Base-by-base conservation (phyloP, 2,888 invertebrate genomes). In the Oscheius onirici region DNA sequence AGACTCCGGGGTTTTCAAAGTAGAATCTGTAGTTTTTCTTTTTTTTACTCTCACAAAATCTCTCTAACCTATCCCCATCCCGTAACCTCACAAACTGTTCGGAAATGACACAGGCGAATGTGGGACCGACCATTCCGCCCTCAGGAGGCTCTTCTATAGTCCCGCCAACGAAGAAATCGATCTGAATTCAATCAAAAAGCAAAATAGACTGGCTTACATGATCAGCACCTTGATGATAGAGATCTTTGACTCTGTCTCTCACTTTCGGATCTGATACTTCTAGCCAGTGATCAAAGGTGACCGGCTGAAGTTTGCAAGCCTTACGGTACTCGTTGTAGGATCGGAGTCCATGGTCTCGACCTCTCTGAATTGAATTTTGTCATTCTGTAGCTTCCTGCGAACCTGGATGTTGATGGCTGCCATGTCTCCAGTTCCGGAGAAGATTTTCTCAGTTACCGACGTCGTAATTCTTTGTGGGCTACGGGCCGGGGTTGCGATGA, bases 261-360 rank as follows among this genome's bases (percentile, higher is more conserved):
- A 84, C 86, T 13, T 72, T 78, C 8, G 58, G 58, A 65, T 87
- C 84, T 0, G 77, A 58, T 0, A 87, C 85, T 71, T 86, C 86
- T 15, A 75, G 73, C 82, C 82, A 82, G 76, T 80, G 63, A 20
- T 51, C 66, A 24, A 66, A 66, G 20, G 71, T 74, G 24, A 93
- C 93, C 28, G 90, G 91, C 0, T 91, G 90, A 90, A 99, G 91
- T 83, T 94, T 94, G 88, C 97, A 99, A 80, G 92, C 91, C 80
- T 92, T 90, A 11, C 97, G 90, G 91, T 94, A 99, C 81, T 93
- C 92, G 73, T 93, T 92, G 87, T 99, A 99, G 63, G 80, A 72
- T 0, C 95, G 89, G 71, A 99, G 91, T 1, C 93, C 97, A 87
- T 97, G 97, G 88, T 97, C 97, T 68, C 97, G 90, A 1, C 93